These are phyloP conservation scores for Ylistrum balloti DNA, from an alignment of 1,140 invertebrate species.

Conservation along the genomic window DNA sequence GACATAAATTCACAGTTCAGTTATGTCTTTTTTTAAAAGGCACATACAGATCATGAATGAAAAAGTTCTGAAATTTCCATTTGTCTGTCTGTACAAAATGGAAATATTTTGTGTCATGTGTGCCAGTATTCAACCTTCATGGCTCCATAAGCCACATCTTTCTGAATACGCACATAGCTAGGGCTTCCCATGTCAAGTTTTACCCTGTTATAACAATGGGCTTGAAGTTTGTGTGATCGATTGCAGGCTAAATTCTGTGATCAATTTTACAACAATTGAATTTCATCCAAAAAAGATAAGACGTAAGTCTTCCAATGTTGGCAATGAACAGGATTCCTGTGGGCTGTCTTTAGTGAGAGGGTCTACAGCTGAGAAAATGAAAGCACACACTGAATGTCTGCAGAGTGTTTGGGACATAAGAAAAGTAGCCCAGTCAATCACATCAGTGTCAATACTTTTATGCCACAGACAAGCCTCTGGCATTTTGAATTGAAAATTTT, in stretches of 20 bases:
- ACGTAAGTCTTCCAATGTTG: not conserved
- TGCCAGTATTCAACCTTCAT: not conserved
- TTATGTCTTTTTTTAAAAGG: not conserved
- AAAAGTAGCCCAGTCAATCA: not conserved
- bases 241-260: not conserved
- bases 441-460: not conserved
- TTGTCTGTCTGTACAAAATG: not conserved
- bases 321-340: not conserved
- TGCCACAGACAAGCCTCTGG: not conserved
- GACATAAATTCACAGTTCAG: not conserved
- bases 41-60: not conserved
- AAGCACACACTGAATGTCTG: not conserved
- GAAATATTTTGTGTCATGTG: not conserved
- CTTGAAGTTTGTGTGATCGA: conserved; percentile 12
- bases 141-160: not conserved
- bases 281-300: conserved; percentile 40
- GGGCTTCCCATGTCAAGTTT: conserved; percentile 9
- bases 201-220: conserved; percentile 25
- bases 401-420: not conserved
- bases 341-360: not conserved
- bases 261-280: conserved; percentile 36
- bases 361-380: not conserved
- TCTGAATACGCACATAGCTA: not conserved
- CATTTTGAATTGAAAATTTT: not conserved
- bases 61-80: not conserved